phyloP scores from a whole-genome alignment of 1,140 invertebrate genomes.

The Lysiphlebus fabarum region DNA sequence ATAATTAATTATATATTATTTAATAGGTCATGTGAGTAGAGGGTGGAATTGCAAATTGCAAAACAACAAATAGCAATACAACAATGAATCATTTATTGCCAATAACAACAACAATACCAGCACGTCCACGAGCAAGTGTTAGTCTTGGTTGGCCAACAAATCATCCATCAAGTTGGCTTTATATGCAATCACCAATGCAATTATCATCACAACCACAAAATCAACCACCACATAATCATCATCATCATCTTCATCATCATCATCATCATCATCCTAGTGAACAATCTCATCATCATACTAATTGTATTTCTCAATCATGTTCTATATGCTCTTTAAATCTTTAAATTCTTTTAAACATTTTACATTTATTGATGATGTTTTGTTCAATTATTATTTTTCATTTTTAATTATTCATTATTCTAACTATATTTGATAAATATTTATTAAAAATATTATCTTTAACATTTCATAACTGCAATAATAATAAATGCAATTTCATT shows the following conservation, averaged over 20 bases:
- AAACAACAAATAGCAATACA: conserved; percentile 33
- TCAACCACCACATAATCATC: conserved; percentile 39
- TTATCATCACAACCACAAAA: conserved; percentile 30
- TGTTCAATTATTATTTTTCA: neutral
- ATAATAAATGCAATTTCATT: neutral
- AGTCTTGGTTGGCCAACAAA: conserved; percentile 33
- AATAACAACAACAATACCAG: conserved; percentile 4
- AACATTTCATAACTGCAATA: neutral
- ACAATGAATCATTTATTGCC: conserved; percentile 31
- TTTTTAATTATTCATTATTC: conserved; percentile 3
- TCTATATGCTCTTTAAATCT: conserved; percentile 59
- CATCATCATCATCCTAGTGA: conserved; percentile 40
- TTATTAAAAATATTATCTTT: neutral
- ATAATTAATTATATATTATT: conserved; percentile 9
- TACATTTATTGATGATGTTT: too few species aligned
- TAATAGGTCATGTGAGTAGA: conserved; percentile 61
- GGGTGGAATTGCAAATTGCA: conserved; percentile 49
- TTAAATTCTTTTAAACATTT: conserved; percentile 16
- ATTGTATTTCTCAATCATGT: conserved; percentile 55
- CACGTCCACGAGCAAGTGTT: conserved; percentile 33
- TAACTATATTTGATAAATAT: conserved; percentile 1
- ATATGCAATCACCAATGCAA: conserved; percentile 38
- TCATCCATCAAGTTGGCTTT: conserved; percentile 34
- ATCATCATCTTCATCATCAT: conserved; percentile 38
- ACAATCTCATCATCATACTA: conserved; percentile 40